These are phyloP conservation scores for Phataginus tetradactyla DNA, from an alignment of 2,797 vertebrate species.

Conservation along the genomic window DNA sequence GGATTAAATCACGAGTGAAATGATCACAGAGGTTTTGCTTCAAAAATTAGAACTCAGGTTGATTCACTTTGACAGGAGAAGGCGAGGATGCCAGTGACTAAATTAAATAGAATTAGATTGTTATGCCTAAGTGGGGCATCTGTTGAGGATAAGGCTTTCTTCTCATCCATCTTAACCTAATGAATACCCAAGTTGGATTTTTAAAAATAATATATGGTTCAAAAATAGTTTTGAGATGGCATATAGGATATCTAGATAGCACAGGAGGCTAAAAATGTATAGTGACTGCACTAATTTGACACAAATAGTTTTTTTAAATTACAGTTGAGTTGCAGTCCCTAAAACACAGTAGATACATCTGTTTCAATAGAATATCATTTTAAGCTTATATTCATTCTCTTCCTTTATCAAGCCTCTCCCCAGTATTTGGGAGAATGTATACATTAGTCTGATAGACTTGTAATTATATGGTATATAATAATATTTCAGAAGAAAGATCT, in stretches of 20 bases:
- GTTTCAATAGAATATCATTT: background rate
- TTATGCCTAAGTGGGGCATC: conserved; percentile 86
- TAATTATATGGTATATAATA: background rate
- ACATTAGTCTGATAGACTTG: background rate
- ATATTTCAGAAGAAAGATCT: background rate
- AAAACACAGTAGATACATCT: background rate
- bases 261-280: conserved; percentile 62
- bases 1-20: conserved; percentile 90
- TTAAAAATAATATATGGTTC: conserved; percentile 61
- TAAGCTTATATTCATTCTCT: background rate
- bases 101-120: conserved; percentile 88
- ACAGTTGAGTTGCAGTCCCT: conserved; percentile 54
- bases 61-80: conserved; percentile 91
- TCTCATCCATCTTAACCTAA: conserved; percentile 80
- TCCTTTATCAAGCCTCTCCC: background rate
- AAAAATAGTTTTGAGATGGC: conserved; percentile 74
- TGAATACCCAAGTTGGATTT: conserved; percentile 73
- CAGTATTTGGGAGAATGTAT: background rate
- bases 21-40: conserved; percentile 89
- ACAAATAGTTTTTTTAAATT: conserved; percentile 75
- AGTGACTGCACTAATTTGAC: conserved; percentile 33
- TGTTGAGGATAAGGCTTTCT: conserved; percentile 83
- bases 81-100: conserved; percentile 88
- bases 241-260: conserved; percentile 57
- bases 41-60: conserved; percentile 89